These are phyloP conservation scores for Anoplius nigerrimus DNA, from an alignment of 2,888 invertebrate species.

Conservation along the genomic window DNA sequence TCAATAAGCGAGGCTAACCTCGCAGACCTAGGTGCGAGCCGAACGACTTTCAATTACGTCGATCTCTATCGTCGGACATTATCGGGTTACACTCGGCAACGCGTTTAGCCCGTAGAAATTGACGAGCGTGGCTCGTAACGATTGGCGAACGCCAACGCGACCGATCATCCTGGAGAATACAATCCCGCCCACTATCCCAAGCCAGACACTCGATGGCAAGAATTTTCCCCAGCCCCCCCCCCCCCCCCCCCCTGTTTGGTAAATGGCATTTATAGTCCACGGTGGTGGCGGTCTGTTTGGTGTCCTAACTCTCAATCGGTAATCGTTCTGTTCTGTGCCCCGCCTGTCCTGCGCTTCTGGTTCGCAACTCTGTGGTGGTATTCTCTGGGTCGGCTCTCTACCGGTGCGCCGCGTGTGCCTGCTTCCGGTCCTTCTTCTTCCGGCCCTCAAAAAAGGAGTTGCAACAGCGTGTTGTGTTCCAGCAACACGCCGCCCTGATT, in stretches of 20 bases:
- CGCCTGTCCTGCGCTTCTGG: conserved; percentile 72
- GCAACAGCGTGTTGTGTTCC: conserved; percentile 95
- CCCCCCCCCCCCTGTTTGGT: conserved; percentile 14
- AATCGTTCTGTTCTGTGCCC: conserved; percentile 72
- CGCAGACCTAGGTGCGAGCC: too few species aligned
- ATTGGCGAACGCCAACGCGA: too few species aligned
- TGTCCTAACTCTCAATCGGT: conserved; percentile 68
- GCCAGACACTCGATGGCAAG: conserved; percentile 53
- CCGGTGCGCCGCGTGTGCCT: conserved; percentile 57
- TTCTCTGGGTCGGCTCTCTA: conserved; percentile 68
- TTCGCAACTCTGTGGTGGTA: conserved; percentile 70
- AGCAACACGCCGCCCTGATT: conserved; percentile 95
- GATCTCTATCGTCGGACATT: too few species aligned
- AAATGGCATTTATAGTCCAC: conserved; percentile 43
- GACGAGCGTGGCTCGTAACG: too few species aligned
- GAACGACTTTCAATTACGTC: too few species aligned
- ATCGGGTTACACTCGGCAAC: too few species aligned
- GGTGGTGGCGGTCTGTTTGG: conserved; percentile 59
- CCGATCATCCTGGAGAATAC: too few species aligned
- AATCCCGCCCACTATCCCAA: conserved; percentile 4
- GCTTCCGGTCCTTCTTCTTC: conserved; percentile 62
- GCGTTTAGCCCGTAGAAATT: too few species aligned
- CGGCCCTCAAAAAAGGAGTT: conserved; percentile 80
- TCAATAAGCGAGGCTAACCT: too few species aligned
- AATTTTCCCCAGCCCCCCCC: conserved; percentile 38